These are phyloP conservation scores for Pogonognathellus flavescens DNA, from an alignment of 1,140 invertebrate genomes.

Conservation along the genomic window DNA sequence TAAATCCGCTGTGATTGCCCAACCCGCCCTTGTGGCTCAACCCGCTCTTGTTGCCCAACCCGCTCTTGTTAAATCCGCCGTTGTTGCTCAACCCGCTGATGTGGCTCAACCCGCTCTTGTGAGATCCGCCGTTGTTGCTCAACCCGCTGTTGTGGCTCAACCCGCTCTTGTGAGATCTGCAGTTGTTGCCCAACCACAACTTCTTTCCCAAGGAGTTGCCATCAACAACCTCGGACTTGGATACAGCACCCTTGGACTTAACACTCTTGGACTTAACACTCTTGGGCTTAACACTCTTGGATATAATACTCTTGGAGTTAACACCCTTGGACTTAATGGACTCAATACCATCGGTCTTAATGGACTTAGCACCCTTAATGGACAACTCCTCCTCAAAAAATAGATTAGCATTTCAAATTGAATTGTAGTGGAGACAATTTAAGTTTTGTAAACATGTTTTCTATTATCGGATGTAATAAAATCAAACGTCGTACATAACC, in stretches of 20 bases:
- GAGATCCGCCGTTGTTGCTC: slow-evolving; percentile 23
- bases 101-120: slow-evolving; percentile 49
- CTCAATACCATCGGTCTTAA: background rate
- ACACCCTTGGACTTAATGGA: no score
- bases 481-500: background rate
- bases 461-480: background rate
- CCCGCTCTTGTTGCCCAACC: slow-evolving; percentile 33
- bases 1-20: no score
- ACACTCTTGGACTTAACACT: background rate
- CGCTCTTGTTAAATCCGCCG: no score
- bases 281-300: no score
- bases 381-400: background rate
- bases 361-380: background rate
- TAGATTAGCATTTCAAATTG: background rate
- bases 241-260: background rate
- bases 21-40: no score
- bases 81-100: slow-evolving; percentile 7
- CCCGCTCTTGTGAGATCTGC: no score
- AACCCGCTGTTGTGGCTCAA: slow-evolving; percentile 45
- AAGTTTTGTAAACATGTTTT: background rate
- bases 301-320: no score
- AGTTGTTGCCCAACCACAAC: slow-evolving; percentile 10
- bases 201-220: background rate
- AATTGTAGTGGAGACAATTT: no score
- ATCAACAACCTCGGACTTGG: background rate